Percentiles rank a stretch among this genome's conserved stretches.
Conservation (phyloP, 2,113 vertebrate genomes). For the Cryptotis parvus region DNA sequence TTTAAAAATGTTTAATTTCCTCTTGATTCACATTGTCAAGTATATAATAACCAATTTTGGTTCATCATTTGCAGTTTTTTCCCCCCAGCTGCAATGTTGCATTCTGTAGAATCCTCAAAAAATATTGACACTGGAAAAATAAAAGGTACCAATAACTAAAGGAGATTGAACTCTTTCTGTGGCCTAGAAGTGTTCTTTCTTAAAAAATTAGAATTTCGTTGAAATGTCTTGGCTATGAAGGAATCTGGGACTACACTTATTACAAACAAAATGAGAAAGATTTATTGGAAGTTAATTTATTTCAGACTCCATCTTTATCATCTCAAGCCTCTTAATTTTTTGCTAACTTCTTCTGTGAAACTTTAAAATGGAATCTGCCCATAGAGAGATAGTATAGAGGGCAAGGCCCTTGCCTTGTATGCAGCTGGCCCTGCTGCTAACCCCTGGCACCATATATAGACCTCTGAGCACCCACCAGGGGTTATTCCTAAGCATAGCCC, state of each 20-base stretch:
- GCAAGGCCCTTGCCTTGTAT: no score
- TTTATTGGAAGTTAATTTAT: not conserved
- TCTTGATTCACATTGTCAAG: constrained; percentile 34
- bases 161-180: constrained; percentile 38
- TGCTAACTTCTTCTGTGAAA: constrained; percentile 6
- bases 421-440: no score
- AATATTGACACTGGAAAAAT: constrained; percentile 59
- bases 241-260: constrained; percentile 16
- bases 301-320: not conserved
- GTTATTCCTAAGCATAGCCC: no score
- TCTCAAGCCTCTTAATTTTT: constrained; percentile 15
- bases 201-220: constrained; percentile 39
- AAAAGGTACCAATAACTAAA: not conserved
- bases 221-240: constrained; percentile 1
- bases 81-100: constrained; percentile 13
- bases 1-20: constrained; percentile 54
- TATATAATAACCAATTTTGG: constrained; percentile 43
- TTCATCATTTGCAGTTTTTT: constrained; percentile 49
- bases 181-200: not conserved
- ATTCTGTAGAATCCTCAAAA: constrained; percentile 20
- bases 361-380: constrained; percentile 14
- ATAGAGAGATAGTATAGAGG: no score
- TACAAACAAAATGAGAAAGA: constrained; percentile 4
- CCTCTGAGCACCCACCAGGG: no score
- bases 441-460: no score